These are phyloP conservation scores for Takifugu ocellatus DNA, from an alignment of 2,797 vertebrate genomes.

Conservation along the genomic window DNA sequence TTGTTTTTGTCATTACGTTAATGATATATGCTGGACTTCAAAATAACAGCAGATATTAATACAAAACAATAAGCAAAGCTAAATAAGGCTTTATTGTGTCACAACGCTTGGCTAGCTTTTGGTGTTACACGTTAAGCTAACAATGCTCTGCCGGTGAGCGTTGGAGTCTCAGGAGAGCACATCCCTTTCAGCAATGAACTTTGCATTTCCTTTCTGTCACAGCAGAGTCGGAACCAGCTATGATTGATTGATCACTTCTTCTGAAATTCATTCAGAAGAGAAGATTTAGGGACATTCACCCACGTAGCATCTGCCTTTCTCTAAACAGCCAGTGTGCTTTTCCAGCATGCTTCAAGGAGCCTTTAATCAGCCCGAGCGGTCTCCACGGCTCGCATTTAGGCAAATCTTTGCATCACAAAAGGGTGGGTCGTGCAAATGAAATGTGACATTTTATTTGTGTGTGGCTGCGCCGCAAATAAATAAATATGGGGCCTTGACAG, in stretches of 20 bases:
- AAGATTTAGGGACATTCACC: constrained; percentile 40
- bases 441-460: constrained; percentile 84
- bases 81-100: too few relatives aligned
- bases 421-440: constrained; percentile 77
- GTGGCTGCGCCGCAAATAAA: constrained; percentile 86
- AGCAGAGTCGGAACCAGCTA: constrained; percentile 10
- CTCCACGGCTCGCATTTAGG: constrained; percentile 74
- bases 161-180: background rate
- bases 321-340: constrained; percentile 59
- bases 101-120: background rate
- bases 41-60: too few relatives aligned
- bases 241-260: constrained; percentile 34
- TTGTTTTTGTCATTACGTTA: background rate
- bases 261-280: constrained; percentile 46
- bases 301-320: constrained; percentile 44
- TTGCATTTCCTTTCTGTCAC: constrained; percentile 16
- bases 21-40: too few relatives aligned
- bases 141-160: background rate
- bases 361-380: constrained; percentile 74
- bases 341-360: constrained; percentile 67
- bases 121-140: constrained; percentile 7
- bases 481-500: constrained; percentile 92
- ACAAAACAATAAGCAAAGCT: too few relatives aligned
- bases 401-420: constrained; percentile 78
- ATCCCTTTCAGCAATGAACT: constrained; percentile 8